Evolutionary conservation across 1,140 invertebrate species (phyloP), one percentile per base, ranked within the genome.

Genomic region (Luehdorfia chinensis): DNA sequence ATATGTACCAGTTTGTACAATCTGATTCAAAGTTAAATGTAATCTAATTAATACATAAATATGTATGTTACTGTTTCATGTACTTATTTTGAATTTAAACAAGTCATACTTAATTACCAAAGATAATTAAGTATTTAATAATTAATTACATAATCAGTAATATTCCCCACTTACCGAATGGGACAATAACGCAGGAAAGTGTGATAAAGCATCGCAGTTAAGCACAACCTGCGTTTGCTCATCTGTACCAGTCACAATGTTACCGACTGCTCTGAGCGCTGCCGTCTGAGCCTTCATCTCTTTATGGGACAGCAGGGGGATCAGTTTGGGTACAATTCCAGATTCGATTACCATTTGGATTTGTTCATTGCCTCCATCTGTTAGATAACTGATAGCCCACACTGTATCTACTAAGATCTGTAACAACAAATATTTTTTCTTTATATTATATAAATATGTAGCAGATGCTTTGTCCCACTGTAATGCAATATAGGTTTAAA

Each of bases 281-380:
- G 98, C 98, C 3, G 98, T 99, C 89, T 99, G 95, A 5, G 98
- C 96, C 90, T 99, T 99, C 16, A 97, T 96, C 88, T 99, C 98
- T 66, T 94, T 94, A 87, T 99, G 97, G 59, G 96, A 96, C 1
- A 99, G 89, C 21, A 99, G 89, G 2, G 97, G 97, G 70, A 99
- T 97, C 48, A 99, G 88, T 81, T 94, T 94, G 16, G 97, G 96
- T 33, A 99, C 97, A 30, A 98, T 95, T 31, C 94, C 95, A 56
- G 95, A 97, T 64, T 99, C 97, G 58, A 99, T 98, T 0, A 99
- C 97, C 93, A 99, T 94, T 87, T 99, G 97, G 70, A 99, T 99
- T 87, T 99, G 97, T 55, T 98, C 96, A 81, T 99, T 99, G 12
- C 98, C 98, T 49, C 96, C 96, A 75, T 99, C 98, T 32, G 98